phyloP scores from a whole-genome alignment of 2,113 vertebrate genomes.

The Baryphthengus martii region DNA sequence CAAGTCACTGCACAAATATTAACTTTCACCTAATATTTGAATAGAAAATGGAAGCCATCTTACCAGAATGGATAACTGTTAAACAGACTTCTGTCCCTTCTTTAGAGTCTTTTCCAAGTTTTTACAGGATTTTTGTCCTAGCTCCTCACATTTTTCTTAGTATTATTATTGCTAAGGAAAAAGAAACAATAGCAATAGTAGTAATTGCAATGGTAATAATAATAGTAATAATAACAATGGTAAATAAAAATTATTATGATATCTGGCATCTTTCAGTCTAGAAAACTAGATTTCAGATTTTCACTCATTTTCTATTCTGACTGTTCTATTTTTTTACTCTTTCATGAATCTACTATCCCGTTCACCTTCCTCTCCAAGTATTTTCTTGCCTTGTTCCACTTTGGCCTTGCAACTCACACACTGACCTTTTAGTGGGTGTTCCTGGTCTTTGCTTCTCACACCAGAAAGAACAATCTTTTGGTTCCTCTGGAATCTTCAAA shows the following conservation, averaged over 20 bases:
- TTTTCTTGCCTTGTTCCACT: background rate
- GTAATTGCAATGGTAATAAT: background rate
- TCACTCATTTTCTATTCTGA: background rate
- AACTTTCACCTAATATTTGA: background rate
- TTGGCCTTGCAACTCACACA: background rate
- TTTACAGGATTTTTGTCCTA: background rate
- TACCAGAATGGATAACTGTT: background rate
- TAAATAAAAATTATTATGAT: background rate
- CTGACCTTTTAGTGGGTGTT: background rate
- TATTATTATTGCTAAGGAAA: background rate
- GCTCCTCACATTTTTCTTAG: background rate
- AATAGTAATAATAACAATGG: background rate
- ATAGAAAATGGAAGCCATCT: background rate
- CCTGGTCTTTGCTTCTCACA: background rate
- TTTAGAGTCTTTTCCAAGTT: background rate
- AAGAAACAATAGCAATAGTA: background rate
- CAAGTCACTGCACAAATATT: background rate
- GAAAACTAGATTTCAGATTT: background rate
- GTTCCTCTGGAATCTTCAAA: background rate
- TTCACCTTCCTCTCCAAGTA: background rate
- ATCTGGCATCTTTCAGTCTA: background rate
- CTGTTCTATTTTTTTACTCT: background rate
- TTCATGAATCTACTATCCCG: background rate
- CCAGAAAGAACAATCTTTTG: background rate
- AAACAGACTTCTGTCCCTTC: background rate